Percentiles rank a stretch among this genome's conserved stretches.
These are phyloP conservation scores for Sminthurides aquaticus DNA, from an alignment of 2,888 invertebrate genomes.

Conservation along the genomic window DNA sequence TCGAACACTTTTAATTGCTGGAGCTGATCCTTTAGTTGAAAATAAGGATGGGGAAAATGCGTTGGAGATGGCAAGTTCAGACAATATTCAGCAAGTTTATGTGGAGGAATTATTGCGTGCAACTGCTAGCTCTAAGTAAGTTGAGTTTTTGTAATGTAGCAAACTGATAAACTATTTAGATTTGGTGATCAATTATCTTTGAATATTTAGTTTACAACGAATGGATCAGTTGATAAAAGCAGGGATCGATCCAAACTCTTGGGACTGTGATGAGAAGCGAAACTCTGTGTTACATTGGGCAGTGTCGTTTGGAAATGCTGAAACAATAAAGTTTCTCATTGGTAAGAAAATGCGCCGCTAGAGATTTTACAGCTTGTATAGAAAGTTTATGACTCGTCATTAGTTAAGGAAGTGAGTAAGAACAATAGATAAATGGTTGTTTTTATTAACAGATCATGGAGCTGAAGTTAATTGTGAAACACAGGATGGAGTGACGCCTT, in stretches of 20 bases:
- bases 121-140: conserved; percentile 56
- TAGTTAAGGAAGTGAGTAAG: conserved; percentile 1
- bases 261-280: conserved; percentile 54
- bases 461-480: conserved; percentile 55
- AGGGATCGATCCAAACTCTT: conserved; percentile 56
- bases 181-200: conserved; percentile 3
- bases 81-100: conserved; percentile 53
- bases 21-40: conserved; percentile 55
- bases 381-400: not conserved
- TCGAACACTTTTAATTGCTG: conserved; percentile 53
- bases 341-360: too few species aligned
- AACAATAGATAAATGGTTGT: conserved; percentile 2
- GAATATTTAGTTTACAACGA: conserved; percentile 50
- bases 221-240: conserved; percentile 55
- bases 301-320: conserved; percentile 55
- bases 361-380: conserved; percentile 6
- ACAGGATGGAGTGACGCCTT: conserved; percentile 55
- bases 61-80: conserved; percentile 51
- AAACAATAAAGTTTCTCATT: conserved; percentile 54
- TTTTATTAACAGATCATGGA: conserved; percentile 50
- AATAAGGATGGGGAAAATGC: conserved; percentile 54
- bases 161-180: not conserved
- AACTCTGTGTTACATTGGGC: conserved; percentile 62
- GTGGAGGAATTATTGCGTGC: conserved; percentile 56
- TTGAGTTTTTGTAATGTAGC: conserved; percentile 3